Evolutionary conservation across 2,797 vertebrate genomes (phyloP).

Genomic region (Cryptoblepharus egeriae): DNA sequence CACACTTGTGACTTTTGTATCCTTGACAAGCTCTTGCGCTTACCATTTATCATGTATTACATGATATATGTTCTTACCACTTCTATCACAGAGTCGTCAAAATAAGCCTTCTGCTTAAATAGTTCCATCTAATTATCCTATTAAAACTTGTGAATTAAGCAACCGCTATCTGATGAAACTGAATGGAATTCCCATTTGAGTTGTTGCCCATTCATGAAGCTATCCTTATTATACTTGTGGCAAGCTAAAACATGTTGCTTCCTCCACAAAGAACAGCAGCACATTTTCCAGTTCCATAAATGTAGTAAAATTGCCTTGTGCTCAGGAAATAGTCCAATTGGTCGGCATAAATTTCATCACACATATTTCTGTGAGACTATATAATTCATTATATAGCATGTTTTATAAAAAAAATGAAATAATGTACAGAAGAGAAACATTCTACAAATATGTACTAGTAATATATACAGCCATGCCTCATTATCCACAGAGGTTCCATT

Average conservation of each 20-base stretch:
- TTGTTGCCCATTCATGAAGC: slow-evolving; percentile 36
- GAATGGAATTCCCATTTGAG: slow-evolving; percentile 43
- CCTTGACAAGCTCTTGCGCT: not conserved
- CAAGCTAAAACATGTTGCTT: not conserved
- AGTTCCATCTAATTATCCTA: slow-evolving; percentile 41
- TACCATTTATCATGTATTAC: not conserved
- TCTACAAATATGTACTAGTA: not conserved
- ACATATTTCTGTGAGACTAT: not conserved
- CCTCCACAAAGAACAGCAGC: not conserved
- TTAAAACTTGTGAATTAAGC: slow-evolving; percentile 53
- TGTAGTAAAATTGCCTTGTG: slow-evolving; percentile 12
- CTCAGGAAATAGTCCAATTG: slow-evolving; percentile 7
- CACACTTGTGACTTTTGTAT: not conserved
- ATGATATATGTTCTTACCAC: slow-evolving; percentile 45
- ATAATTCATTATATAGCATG: not conserved
- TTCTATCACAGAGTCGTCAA: slow-evolving; percentile 29
- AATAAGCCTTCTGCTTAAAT: slow-evolving; percentile 54
- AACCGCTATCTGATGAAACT: slow-evolving; percentile 50
- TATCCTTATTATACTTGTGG: not conserved
- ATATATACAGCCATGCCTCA: too few species aligned
- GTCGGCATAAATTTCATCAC: slow-evolving; percentile 4
- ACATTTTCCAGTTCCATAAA: slow-evolving; percentile 5
- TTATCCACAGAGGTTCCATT: too few species aligned
- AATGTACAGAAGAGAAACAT: not conserved
- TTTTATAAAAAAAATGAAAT: not conserved